Conservation (phyloP, 2,113 vertebrate species). For the Anser cygnoides region DNA sequence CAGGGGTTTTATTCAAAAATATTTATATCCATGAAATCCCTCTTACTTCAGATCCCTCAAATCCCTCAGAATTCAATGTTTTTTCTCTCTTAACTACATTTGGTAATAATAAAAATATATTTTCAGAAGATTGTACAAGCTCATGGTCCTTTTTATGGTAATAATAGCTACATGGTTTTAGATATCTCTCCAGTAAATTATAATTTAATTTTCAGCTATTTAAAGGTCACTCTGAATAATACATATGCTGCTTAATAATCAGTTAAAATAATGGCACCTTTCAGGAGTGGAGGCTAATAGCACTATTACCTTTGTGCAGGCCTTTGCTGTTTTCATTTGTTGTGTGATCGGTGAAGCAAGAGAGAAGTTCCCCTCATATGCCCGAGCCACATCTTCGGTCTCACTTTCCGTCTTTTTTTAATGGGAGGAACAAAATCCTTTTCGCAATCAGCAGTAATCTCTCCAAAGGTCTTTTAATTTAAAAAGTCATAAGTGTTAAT, state of each 20-base stretch:
- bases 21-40: not conserved
- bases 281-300: constrained; percentile 14
- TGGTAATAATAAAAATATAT: constrained; percentile 23
- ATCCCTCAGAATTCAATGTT: not conserved
- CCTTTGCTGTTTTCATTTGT: constrained; percentile 1
- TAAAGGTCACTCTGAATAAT: constrained; percentile 59
- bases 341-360: not conserved
- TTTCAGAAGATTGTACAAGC: not conserved
- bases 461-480: constrained; percentile 85
- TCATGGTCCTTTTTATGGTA: not conserved
- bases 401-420: constrained; percentile 56
- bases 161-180: constrained; percentile 24
- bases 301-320: not conserved
- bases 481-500: constrained; percentile 86
- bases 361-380: not conserved
- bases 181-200: constrained; percentile 55
- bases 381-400: constrained; percentile 44
- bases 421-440: constrained; percentile 75
- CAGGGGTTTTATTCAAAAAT: not conserved
- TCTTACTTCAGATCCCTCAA: not conserved
- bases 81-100: constrained; percentile 10
- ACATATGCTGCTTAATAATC: constrained; percentile 60
- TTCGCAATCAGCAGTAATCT: constrained; percentile 77
- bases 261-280: constrained; percentile 47
- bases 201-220: constrained; percentile 67